phyloP scores from a whole-genome alignment of 2,888 invertebrate genomes.

The Drosophila meridiana region DNA sequence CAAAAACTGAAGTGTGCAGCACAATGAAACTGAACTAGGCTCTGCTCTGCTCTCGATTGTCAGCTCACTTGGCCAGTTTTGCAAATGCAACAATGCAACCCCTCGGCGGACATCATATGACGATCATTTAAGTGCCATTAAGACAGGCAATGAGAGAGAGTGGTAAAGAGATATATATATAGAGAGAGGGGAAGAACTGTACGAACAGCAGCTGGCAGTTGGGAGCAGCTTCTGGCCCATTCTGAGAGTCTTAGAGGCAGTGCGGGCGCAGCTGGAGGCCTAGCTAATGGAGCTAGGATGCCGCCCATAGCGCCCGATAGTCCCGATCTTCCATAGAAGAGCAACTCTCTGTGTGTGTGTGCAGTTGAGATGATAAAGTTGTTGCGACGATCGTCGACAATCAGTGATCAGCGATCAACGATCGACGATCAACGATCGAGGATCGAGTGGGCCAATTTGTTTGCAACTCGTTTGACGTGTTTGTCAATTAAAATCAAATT shows the following conservation, averaged over 20 bases:
- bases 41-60: conserved; percentile 35
- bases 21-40: conserved; percentile 48
- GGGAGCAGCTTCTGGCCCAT: conserved; percentile 52
- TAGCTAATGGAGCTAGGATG: conserved; percentile 66
- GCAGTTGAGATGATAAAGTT: conserved; percentile 61
- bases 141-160: conserved; percentile 28
- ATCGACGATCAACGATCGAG: conserved; percentile 23
- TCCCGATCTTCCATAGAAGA: conserved; percentile 30
- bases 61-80: conserved; percentile 53
- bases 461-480: conserved; percentile 77
- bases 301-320: conserved; percentile 64
- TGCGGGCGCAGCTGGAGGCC: conserved; percentile 58
- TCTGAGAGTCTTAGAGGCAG: conserved; percentile 19
- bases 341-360: conserved; percentile 6
- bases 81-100: conserved; percentile 63
- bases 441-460: conserved; percentile 68
- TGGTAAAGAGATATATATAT: not conserved
- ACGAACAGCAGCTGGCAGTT: conserved; percentile 37
- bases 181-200: not conserved
- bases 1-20: conserved; percentile 44
- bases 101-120: conserved; percentile 45
- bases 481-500: conserved; percentile 82
- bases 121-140: conserved; percentile 78
- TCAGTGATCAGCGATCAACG: conserved; percentile 32
- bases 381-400: conserved; percentile 57